Evolutionary conservation across 2,888 invertebrate species (phyloP).

Genomic region (Drosophila yooni): DNA sequence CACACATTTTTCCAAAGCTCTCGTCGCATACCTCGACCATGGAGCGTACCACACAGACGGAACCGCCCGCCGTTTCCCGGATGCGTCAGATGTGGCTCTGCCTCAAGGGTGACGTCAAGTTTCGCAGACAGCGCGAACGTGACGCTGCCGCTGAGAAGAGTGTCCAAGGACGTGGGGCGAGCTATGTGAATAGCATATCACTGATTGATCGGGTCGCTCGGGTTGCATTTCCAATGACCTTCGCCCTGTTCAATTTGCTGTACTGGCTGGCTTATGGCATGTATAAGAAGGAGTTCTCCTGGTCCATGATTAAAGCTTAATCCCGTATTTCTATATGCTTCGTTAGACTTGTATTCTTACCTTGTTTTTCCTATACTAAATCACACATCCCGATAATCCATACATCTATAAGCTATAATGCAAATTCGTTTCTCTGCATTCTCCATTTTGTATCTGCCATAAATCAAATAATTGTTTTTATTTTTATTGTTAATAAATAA

Average conservation of each 20-base stretch:
- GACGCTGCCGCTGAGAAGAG: slow-evolving; percentile 87
- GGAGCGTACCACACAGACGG: slow-evolving; percentile 94
- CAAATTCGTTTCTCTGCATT: slow-evolving; percentile 9
- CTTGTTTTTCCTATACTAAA: background rate
- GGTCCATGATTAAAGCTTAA: slow-evolving; percentile 76
- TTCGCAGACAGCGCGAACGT: slow-evolving; percentile 90
- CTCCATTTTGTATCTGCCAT: background rate
- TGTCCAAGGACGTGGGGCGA: slow-evolving; percentile 76
- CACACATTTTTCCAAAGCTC: slow-evolving; percentile 81
- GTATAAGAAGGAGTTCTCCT: slow-evolving; percentile 86
- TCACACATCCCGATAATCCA: background rate
- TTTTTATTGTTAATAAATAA: slow-evolving; percentile 15
- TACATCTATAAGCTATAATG: background rate
- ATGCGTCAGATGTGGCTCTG: slow-evolving; percentile 93
- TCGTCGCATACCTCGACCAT: slow-evolving; percentile 87
- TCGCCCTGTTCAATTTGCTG: slow-evolving; percentile 93
- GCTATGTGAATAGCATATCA: slow-evolving; percentile 94
- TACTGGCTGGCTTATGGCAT: slow-evolving; percentile 95
- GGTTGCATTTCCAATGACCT: slow-evolving; percentile 93
- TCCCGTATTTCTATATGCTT: too few species aligned
- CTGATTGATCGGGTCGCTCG: slow-evolving; percentile 93
- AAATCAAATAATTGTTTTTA: background rate
- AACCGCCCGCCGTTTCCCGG: slow-evolving; percentile 89
- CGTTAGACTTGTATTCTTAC: background rate
- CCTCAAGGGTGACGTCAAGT: slow-evolving; percentile 91